Evolutionary conservation across 2,797 vertebrate species (phyloP).

Genomic region (Melanotaenia parkinsoni): DNA sequence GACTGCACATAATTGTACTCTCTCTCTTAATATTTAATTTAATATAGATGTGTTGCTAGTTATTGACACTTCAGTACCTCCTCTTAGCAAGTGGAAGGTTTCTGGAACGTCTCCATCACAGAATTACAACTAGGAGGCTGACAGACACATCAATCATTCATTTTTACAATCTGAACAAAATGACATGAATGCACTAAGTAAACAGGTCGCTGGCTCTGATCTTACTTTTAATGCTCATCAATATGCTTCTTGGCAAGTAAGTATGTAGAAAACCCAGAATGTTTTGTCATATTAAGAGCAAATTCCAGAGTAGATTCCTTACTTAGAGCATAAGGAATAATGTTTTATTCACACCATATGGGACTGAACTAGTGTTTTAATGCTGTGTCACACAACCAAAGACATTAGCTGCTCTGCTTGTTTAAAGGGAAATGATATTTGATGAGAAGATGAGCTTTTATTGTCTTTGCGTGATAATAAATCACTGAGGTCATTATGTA

Average conservation of each 20-base stretch:
- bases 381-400: constrained; percentile 43
- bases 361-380: constrained; percentile 28
- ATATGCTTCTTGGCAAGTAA: neutral
- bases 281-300: neutral
- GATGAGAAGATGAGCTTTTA: constrained; percentile 29
- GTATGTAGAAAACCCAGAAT: neutral
- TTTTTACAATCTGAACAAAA: constrained; percentile 1
- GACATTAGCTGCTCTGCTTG: constrained; percentile 48
- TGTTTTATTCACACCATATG: constrained; percentile 35
- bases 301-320: no score
- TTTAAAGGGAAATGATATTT: constrained; percentile 45
- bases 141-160: neutral
- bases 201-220: neutral
- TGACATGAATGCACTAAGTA: neutral
- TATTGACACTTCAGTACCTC: neutral
- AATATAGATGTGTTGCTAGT: neutral
- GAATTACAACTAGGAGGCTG: neutral
- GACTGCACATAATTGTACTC: neutral
- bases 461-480: constrained; percentile 26
- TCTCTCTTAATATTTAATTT: neutral
- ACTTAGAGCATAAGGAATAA: constrained; percentile 29
- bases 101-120: neutral
- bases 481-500: constrained; percentile 30
- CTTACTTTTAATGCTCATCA: neutral
- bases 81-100: neutral